These are phyloP conservation scores for Periophthalmus modestus DNA, from an alignment of 2,113 vertebrate species.

Conservation along the genomic window DNA sequence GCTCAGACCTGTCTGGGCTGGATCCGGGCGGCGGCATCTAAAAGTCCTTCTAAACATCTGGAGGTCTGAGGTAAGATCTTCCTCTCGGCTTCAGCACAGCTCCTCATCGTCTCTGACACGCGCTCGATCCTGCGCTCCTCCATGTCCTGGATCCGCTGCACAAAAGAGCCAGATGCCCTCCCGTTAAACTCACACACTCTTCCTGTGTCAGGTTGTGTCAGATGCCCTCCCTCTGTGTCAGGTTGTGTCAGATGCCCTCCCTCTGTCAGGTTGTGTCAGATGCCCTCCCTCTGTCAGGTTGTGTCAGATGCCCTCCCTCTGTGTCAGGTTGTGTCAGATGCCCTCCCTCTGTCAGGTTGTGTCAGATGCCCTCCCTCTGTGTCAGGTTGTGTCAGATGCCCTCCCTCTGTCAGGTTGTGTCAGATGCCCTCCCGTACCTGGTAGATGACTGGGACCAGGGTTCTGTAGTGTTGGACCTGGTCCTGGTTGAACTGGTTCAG, in stretches of 20 bases:
- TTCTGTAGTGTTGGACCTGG: conserved; percentile 91
- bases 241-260: too few relatives aligned
- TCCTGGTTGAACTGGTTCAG: conserved; percentile 95
- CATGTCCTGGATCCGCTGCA: conserved; percentile 95
- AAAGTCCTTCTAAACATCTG: conserved; percentile 90
- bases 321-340: too few relatives aligned
- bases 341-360: not conserved
- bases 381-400: too few relatives aligned
- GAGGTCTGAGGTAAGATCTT: conserved; percentile 89
- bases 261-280: too few relatives aligned
- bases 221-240: not conserved
- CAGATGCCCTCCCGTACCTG: not conserved
- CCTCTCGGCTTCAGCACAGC: conserved; percentile 84
- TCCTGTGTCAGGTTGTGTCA: not conserved
- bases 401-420: too few relatives aligned
- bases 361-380: conserved; percentile 1
- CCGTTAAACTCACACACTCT: not conserved
- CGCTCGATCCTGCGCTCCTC: conserved; percentile 87
- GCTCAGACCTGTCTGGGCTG: conserved; percentile 84
- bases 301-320: not conserved
- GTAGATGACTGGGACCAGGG: conserved; percentile 86
- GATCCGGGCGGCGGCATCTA: conserved; percentile 86
- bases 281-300: too few relatives aligned
- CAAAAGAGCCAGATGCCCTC: not conserved
- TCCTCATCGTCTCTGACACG: conserved; percentile 87